A percentile compares a stretch with the other conserved stretches of the same genome.
Evolutionary conservation across 53 echinoderm and acorn worm species (phyloP).

Genomic region (Echinometra lucunter): DNA sequence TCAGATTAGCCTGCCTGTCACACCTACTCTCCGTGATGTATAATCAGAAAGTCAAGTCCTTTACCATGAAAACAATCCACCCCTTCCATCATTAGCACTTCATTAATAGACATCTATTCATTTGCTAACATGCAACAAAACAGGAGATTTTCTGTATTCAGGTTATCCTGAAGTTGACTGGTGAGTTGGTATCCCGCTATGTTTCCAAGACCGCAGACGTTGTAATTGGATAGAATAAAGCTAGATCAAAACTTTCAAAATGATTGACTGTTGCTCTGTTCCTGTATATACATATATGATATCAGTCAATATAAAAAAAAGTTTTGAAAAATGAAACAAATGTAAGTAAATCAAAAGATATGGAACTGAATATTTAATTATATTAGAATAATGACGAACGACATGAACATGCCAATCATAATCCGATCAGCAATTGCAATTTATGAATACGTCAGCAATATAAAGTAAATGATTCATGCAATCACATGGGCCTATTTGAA

Average conservation of each 20-base stretch:
- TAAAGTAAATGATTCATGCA: neutral
- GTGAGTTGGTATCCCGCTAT: slow-evolving; percentile 3
- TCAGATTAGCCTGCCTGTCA: neutral
- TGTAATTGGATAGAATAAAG: slow-evolving; percentile 49
- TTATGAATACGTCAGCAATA: neutral
- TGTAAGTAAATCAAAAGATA: no score
- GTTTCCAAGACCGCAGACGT: slow-evolving; percentile 37
- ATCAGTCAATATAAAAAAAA: no score
- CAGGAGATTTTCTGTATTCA: neutral
- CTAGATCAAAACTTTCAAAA: neutral
- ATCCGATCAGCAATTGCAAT: neutral
- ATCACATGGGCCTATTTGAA: neutral
- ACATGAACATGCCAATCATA: neutral
- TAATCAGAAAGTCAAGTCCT: neutral
- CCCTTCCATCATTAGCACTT: slow-evolving; percentile 29
- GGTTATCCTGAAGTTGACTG: neutral
- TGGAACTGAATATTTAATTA: no score
- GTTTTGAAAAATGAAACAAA: no score
- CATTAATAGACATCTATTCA: slow-evolving; percentile 14
- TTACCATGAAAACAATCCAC: neutral
- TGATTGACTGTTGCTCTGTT: neutral
- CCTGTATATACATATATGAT: no score
- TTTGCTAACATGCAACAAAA: neutral
- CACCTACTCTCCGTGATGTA: neutral
- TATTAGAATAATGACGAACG: no score